These are phyloP conservation scores for Melanotaenia trifasciata DNA, from an alignment of 2,797 vertebrate species.

Conservation along the genomic window DNA sequence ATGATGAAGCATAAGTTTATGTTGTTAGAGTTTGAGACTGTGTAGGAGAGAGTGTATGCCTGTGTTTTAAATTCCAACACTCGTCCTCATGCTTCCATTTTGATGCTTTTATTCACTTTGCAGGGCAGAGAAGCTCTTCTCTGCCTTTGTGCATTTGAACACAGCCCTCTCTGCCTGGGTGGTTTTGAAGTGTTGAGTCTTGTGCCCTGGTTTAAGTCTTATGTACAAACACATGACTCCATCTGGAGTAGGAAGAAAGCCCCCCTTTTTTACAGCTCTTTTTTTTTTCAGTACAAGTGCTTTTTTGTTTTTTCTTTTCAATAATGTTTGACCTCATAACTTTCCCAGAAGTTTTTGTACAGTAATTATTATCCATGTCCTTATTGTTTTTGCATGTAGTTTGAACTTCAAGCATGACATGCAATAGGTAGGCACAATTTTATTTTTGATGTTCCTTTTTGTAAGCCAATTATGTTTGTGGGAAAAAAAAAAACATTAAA, in stretches of 20 bases:
- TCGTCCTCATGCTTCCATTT: constrained; percentile 29
- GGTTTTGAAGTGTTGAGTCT: constrained; percentile 56
- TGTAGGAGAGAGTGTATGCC: constrained; percentile 24
- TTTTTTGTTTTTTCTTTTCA: constrained; percentile 40
- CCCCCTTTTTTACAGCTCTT: constrained; percentile 59
- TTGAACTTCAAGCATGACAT: constrained; percentile 88
- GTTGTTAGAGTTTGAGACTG: constrained; percentile 72
- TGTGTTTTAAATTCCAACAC: constrained; percentile 24
- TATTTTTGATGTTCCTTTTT: constrained; percentile 81
- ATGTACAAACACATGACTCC: constrained; percentile 64
- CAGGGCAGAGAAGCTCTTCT: constrained; percentile 35
- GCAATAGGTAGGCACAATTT: constrained; percentile 91
- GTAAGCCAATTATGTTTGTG: constrained; percentile 82
- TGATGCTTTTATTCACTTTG: constrained; percentile 11
- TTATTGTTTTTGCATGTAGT: constrained; percentile 89
- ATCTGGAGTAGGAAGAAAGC: constrained; percentile 37
- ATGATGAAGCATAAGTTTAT: constrained; percentile 60
- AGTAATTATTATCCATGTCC: constrained; percentile 76
- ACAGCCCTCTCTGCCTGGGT: constrained; percentile 28
- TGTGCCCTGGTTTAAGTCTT: constrained; percentile 57
- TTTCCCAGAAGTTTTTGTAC: constrained; percentile 69
- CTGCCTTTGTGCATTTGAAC: constrained; percentile 54
- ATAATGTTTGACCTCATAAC: constrained; percentile 43
- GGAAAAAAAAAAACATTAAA: constrained; percentile 71
- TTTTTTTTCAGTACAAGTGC: constrained; percentile 42